Evolutionary conservation across 2,888 invertebrate genomes (phyloP).

Genomic region (Drosophila mettleri): DNA sequence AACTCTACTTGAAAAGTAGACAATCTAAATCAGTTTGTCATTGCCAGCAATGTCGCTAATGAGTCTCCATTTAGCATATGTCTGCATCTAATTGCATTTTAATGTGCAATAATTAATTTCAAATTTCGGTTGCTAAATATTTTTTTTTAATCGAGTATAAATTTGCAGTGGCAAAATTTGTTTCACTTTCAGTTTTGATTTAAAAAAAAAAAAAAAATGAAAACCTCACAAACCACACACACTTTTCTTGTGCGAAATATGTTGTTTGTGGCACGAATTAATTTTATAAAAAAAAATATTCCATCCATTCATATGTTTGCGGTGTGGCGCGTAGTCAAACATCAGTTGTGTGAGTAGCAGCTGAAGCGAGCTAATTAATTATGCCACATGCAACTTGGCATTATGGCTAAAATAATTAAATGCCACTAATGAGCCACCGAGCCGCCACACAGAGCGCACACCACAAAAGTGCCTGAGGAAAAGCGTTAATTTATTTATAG

Average conservation of each 20-base stretch:
- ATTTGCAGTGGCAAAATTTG: not conserved
- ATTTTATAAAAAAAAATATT: conserved; percentile 5
- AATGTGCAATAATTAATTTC: conserved; percentile 42
- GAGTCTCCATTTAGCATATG: not conserved
- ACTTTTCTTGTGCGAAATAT: conserved; percentile 7
- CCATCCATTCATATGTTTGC: not conserved
- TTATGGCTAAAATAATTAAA: conserved; percentile 57
- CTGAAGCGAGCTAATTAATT: conserved; percentile 45
- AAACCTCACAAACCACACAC: conserved; percentile 8
- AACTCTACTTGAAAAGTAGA: not conserved
- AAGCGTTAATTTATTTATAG: conserved; percentile 65
- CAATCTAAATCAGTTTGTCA: conserved; percentile 1
- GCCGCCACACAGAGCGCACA: not conserved
- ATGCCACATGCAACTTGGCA: conserved; percentile 38
- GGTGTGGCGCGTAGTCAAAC: conserved; percentile 2
- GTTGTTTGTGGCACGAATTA: conserved; percentile 10
- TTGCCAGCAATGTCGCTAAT: not conserved
- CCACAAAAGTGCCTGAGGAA: not conserved
- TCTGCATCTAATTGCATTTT: conserved; percentile 34
- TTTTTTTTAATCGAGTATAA: too few species aligned
- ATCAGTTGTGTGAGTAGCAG: not conserved
- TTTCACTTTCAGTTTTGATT: not conserved
- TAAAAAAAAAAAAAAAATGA: not conserved
- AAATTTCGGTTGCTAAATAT: not conserved
- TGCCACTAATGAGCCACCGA: conserved; percentile 50